phyloP scores from a whole-genome alignment of 2,888 invertebrate genomes.

The Oxystoma pomonae region DNA sequence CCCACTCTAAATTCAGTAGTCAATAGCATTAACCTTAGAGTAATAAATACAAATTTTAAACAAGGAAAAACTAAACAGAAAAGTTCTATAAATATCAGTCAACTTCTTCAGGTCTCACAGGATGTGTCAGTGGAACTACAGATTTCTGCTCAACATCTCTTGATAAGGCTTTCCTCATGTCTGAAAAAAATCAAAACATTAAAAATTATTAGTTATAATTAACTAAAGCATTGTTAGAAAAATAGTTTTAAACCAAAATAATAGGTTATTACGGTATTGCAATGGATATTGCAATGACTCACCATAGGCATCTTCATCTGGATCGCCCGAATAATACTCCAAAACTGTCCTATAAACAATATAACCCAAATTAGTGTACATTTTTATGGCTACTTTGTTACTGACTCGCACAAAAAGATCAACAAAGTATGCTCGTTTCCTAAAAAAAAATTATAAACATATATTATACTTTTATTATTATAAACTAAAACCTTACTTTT shows the following conservation, averaged over 20 bases:
- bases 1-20: too few species aligned
- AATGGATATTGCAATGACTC: slow-evolving; percentile 36
- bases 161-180: slow-evolving; percentile 97
- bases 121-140: slow-evolving; percentile 88
- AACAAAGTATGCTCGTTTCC: slow-evolving; percentile 95
- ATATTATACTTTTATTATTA: not conserved
- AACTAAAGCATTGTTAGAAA: not conserved
- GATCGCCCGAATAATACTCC: slow-evolving; percentile 97
- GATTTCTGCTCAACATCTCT: slow-evolving; percentile 89
- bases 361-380: slow-evolving; percentile 96
- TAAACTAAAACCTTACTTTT: slow-evolving; percentile 64
- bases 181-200: slow-evolving; percentile 56
- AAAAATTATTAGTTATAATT: not conserved
- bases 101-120: slow-evolving; percentile 93
- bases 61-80: not conserved
- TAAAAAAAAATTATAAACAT: slow-evolving; percentile 51
- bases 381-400: slow-evolving; percentile 94
- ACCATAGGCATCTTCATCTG: slow-evolving; percentile 99
- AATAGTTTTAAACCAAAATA: too few species aligned
- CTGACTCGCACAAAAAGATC: slow-evolving; percentile 98
- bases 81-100: slow-evolving; percentile 49
- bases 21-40: too few species aligned
- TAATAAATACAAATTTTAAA: too few species aligned
- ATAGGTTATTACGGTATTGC: too few species aligned
- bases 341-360: slow-evolving; percentile 94